A percentile compares a stretch with the other conserved stretches of the same genome.
Evolutionary conservation across 2,888 invertebrate species (phyloP).

Genomic region (Acanthoscelides obtectus): DNA sequence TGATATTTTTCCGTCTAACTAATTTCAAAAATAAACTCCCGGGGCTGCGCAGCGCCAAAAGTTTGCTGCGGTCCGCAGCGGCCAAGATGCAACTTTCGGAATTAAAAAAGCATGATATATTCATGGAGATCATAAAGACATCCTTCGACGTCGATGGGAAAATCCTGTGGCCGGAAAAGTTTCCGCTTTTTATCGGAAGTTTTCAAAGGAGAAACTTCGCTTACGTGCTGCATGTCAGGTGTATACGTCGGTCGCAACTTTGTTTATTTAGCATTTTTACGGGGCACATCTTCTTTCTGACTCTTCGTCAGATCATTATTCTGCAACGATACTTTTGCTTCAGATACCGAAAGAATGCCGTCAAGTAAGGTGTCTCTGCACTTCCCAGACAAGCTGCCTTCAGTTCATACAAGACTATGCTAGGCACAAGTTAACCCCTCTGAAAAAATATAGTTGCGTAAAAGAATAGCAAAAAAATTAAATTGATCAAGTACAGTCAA

Average conservation of each 20-base stretch:
- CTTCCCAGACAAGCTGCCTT: too few relatives aligned
- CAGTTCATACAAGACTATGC: too few relatives aligned
- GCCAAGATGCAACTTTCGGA: slow-evolving; percentile 14
- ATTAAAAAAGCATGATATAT: slow-evolving; percentile 24
- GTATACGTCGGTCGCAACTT: slow-evolving; percentile 1
- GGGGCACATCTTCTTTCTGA: not conserved
- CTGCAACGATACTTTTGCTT: too few relatives aligned
- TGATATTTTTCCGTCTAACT: not conserved
- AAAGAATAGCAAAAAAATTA: too few relatives aligned
- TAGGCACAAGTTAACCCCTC: too few relatives aligned
- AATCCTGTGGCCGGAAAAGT: slow-evolving; percentile 9
- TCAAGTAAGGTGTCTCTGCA: too few relatives aligned
- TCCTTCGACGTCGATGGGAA: slow-evolving; percentile 13
- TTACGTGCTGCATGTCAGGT: not conserved
- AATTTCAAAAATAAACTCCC: not conserved
- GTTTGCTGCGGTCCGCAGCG: not conserved
- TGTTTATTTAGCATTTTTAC: not conserved
- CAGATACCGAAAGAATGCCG: too few relatives aligned
- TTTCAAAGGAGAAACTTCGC: not conserved
- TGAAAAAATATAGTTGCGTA: too few relatives aligned
- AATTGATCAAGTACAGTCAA: too few relatives aligned
- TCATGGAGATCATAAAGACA: slow-evolving; percentile 22
- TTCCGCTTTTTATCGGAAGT: slow-evolving; percentile 8
- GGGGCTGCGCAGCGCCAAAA: not conserved
- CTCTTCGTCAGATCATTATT: too few relatives aligned